Evolutionary conservation across 2,888 invertebrate genomes (phyloP), one percentile per base, ranked within the genome.

Genomic region (Lithophane socia): DNA sequence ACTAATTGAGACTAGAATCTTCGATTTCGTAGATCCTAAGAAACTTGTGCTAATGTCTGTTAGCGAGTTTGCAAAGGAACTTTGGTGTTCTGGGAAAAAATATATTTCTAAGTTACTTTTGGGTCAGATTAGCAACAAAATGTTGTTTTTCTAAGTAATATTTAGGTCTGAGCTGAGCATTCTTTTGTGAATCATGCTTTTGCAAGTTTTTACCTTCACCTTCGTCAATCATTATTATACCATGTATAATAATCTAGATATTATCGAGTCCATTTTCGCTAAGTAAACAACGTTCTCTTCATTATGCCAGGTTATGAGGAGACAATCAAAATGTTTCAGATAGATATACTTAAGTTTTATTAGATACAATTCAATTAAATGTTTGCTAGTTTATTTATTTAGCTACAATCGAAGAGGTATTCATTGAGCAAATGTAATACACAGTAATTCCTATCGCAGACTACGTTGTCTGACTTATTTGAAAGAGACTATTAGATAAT

Each of bases 1-100:
- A 73, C 73, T 73, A 86, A 87, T 82, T 80, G 67, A 61, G 66
- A 68, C 74, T 56, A 21, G 64, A 67, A 79, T 76, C 67, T 52
- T 75, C 47, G 69, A 73, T 72, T 65, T 67, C 37, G 12, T 21
- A 68, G 44, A 65, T 70, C 58, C 67, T 67, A 54, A 42, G 37
- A 75, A 76, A 74, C 61, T 73, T 58, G 24, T 75, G 63, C 29
- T 64, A 60, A 84, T 75, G 61, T 75, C 54, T 60, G 37, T 72
- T 71, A 60, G 29, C 63, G 54, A 75, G 64, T 80, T 67, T 61
- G 42, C 16, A 29, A 24, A 18, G 7, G 29, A 64, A 70, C 52
- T 69, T 69, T 63, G n/a, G 16, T 65, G 52, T 75, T 70, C 61
- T 58, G 47, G 42, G 47, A 80, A 79, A 61, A 16, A 49, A 66